A percentile compares a stretch with the other conserved stretches of the same genome.
These are phyloP conservation scores for Montipora cactus DNA, from an alignment of 64 coral and sea anemone species.

Conservation along the genomic window DNA sequence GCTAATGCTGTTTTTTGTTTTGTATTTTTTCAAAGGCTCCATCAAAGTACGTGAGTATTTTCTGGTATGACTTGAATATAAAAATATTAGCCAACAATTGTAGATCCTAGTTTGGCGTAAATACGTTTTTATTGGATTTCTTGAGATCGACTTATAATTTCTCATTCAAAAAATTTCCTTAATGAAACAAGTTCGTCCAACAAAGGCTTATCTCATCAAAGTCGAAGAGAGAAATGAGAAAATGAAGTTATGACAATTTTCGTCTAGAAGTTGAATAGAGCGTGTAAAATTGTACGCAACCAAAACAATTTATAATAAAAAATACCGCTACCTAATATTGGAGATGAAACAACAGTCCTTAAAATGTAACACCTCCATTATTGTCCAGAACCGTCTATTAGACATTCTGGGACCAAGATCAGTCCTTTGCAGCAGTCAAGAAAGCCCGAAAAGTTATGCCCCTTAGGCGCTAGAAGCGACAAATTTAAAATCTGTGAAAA, in stretches of 20 bases:
- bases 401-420: constrained; percentile 33
- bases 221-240: too few relatives aligned
- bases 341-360: constrained; percentile 36
- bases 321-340: neutral
- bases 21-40: too few relatives aligned
- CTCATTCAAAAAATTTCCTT: too few relatives aligned
- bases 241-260: too few relatives aligned
- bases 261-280: neutral
- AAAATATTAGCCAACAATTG: too few relatives aligned
- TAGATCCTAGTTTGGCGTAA: too few relatives aligned
- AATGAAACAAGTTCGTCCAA: too few relatives aligned
- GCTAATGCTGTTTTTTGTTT: too few relatives aligned
- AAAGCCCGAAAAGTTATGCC: neutral
- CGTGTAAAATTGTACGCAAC: neutral
- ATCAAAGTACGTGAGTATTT: too few relatives aligned
- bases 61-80: too few relatives aligned
- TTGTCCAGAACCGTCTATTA: constrained; percentile 31
- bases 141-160: neutral
- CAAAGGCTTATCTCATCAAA: too few relatives aligned
- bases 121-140: neutral
- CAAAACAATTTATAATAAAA: neutral
- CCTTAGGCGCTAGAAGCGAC: neutral
- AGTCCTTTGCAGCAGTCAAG: constrained; percentile 12
- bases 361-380: constrained; percentile 54
- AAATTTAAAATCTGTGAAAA: neutral